A percentile compares a stretch with the other conserved stretches of the same genome.
These are phyloP conservation scores for Omphaloscelis lunosa DNA, from an alignment of 2,888 invertebrate genomes.

Conservation along the genomic window DNA sequence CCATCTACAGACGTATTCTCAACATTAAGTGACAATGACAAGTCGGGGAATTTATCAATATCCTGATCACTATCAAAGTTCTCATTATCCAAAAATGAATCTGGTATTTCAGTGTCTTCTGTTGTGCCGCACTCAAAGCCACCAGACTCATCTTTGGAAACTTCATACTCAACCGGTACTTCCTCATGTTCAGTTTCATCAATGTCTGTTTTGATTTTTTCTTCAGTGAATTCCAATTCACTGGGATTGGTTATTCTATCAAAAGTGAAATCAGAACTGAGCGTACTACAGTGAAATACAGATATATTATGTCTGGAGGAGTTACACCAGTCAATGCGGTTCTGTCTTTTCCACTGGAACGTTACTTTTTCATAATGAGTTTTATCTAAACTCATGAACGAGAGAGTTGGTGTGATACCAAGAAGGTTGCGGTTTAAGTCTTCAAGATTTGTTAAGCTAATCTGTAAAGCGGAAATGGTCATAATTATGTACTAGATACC, in stretches of 20 bases:
- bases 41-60: slow-evolving; percentile 54
- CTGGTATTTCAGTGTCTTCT: slow-evolving; percentile 29
- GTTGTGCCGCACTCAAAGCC: background rate
- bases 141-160: slow-evolving; percentile 40
- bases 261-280: slow-evolving; percentile 73
- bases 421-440: slow-evolving; percentile 73
- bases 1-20: slow-evolving; percentile 71
- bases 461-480: slow-evolving; percentile 72
- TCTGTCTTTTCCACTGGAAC: slow-evolving; percentile 80
- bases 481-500: background rate
- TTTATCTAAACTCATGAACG: slow-evolving; percentile 74
- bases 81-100: slow-evolving; percentile 65
- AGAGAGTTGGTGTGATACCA: slow-evolving; percentile 75
- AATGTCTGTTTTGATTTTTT: slow-evolving; percentile 61
- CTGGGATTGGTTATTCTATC: slow-evolving; percentile 60
- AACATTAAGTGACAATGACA: slow-evolving; percentile 36
- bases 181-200: slow-evolving; percentile 36
- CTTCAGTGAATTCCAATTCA: slow-evolving; percentile 56
- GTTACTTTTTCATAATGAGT: slow-evolving; percentile 76
- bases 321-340: slow-evolving; percentile 64
- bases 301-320: slow-evolving; percentile 70
- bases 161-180: slow-evolving; percentile 19
- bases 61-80: slow-evolving; percentile 56
- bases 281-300: slow-evolving; percentile 76
- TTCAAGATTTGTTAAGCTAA: slow-evolving; percentile 75